A percentile compares a stretch with the other conserved stretches of the same genome.
Evolutionary conservation across 1,140 invertebrate genomes (phyloP).

Genomic region (Thalassaphorura encarpata): DNA sequence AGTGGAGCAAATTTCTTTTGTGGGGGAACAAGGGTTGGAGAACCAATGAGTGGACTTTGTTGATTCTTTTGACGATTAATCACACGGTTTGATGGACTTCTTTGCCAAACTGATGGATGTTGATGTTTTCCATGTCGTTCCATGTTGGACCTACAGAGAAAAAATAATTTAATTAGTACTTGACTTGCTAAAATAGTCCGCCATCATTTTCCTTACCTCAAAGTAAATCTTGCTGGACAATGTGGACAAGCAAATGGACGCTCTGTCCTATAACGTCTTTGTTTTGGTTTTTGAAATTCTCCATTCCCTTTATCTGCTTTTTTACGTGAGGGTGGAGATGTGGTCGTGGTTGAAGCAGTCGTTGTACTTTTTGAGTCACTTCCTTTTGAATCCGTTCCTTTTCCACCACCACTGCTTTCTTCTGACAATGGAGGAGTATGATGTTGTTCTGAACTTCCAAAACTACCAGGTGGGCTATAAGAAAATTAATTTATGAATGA

Average conservation of each 20-base stretch:
- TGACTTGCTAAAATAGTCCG: neutral
- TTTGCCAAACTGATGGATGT: slow-evolving; percentile 70
- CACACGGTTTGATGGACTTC: slow-evolving; percentile 31
- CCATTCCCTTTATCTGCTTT: slow-evolving; percentile 43
- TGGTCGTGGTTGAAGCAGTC: slow-evolving; percentile 10
- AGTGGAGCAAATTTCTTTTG: slow-evolving; percentile 6
- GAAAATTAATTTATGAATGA: too few species aligned
- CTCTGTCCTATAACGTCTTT: slow-evolving; percentile 79
- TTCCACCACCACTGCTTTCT: too few species aligned
- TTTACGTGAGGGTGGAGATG: slow-evolving; percentile 16
- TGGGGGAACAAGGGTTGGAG: slow-evolving; percentile 25
- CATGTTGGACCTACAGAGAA: slow-evolving; percentile 60
- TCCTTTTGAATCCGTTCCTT: too few species aligned
- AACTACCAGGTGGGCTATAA: slow-evolving; percentile 17
- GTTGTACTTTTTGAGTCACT: slow-evolving; percentile 3
- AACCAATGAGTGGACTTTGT: slow-evolving; percentile 24
- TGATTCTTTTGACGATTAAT: slow-evolving; percentile 46
- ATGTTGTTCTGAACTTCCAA: slow-evolving; percentile 10
- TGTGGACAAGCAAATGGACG: slow-evolving; percentile 78
- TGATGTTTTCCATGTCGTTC: slow-evolving; percentile 88
- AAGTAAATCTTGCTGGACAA: slow-evolving; percentile 75
- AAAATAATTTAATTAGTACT: slow-evolving; percentile 3
- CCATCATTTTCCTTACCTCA: slow-evolving; percentile 42
- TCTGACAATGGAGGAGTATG: too few species aligned
- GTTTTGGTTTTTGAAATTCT: slow-evolving; percentile 89